Percentiles rank a stretch among this genome's conserved stretches.
Evolutionary conservation across 2,888 invertebrate species (phyloP).

Genomic region (Calliopum simillimum): DNA sequence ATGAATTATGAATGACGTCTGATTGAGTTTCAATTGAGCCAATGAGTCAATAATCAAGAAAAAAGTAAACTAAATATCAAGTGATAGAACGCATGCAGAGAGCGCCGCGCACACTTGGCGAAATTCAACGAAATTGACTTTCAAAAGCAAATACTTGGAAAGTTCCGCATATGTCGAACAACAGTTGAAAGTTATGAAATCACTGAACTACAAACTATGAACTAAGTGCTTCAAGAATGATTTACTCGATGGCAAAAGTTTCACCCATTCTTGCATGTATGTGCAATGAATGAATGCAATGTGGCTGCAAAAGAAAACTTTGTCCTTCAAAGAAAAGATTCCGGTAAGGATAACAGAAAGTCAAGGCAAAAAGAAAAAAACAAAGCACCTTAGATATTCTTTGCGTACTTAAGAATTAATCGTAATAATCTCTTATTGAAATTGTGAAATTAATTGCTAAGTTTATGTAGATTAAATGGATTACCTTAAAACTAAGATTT

Average conservation of each 20-base stretch:
- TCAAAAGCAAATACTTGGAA: neutral
- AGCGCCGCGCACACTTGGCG: neutral
- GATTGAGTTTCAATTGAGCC: slow-evolving; percentile 35
- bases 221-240: slow-evolving; percentile 10
- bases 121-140: neutral
- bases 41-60: slow-evolving; percentile 30
- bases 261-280: neutral
- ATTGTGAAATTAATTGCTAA: neutral
- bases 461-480: too few species aligned
- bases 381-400: neutral
- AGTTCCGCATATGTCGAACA: slow-evolving; percentile 13
- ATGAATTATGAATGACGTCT: slow-evolving; percentile 35
- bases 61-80: neutral
- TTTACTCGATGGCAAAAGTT: slow-evolving; percentile 23
- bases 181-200: slow-evolving; percentile 15
- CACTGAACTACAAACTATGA: slow-evolving; percentile 1
- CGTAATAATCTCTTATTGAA: slow-evolving; percentile 14
- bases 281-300: slow-evolving; percentile 11
- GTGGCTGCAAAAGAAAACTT: slow-evolving; percentile 13
- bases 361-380: neutral
- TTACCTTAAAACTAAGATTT: too few species aligned
- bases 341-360: neutral
- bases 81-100: neutral
- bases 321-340: neutral
- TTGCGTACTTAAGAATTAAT: slow-evolving; percentile 4